A percentile compares a stretch with the other conserved stretches of the same genome.
phyloP scores from a whole-genome alignment of 1,140 invertebrate genomes.

The Sweltsa coloradensis region DNA sequence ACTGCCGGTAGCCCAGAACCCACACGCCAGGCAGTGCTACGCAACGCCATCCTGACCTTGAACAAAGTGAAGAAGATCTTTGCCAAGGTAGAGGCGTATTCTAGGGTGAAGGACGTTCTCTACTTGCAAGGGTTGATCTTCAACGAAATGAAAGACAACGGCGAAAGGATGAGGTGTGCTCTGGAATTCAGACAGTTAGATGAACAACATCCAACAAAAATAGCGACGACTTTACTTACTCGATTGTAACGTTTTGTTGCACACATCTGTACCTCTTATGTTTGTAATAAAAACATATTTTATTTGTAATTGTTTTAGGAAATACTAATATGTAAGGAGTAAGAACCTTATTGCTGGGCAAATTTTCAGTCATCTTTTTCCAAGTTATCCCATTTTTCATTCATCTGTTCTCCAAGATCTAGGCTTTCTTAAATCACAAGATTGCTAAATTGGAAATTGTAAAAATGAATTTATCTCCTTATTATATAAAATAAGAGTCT shows the following conservation, averaged over 20 bases:
- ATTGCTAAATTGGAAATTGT: too few relatives aligned
- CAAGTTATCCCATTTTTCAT: too few relatives aligned
- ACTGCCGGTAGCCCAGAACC: conserved; percentile 30
- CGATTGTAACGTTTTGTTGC: conserved; percentile 1
- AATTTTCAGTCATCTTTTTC: too few relatives aligned
- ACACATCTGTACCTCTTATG: too few relatives aligned
- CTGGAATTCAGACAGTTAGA: conserved; percentile 56
- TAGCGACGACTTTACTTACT: conserved; percentile 5
- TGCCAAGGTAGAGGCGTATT: conserved; percentile 56
- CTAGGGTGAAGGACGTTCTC: conserved; percentile 54
- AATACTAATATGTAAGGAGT: too few relatives aligned
- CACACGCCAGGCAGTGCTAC: conserved; percentile 37
- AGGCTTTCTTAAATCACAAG: too few relatives aligned
- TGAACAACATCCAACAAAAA: conserved; percentile 42
- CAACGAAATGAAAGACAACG: conserved; percentile 47
- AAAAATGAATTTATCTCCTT: too few relatives aligned
- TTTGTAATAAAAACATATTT: too few relatives aligned
- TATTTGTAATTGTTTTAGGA: too few relatives aligned
- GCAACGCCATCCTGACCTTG: conserved; percentile 49
- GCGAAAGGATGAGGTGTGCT: conserved; percentile 56
- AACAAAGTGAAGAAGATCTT: conserved; percentile 53
- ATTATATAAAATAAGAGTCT: too few relatives aligned
- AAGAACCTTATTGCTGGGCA: too few relatives aligned
- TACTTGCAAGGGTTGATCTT: conserved; percentile 54
- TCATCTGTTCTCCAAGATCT: too few relatives aligned